Conservation (phyloP, 1,140 invertebrate species). For the Nephila pilipes region DNA sequence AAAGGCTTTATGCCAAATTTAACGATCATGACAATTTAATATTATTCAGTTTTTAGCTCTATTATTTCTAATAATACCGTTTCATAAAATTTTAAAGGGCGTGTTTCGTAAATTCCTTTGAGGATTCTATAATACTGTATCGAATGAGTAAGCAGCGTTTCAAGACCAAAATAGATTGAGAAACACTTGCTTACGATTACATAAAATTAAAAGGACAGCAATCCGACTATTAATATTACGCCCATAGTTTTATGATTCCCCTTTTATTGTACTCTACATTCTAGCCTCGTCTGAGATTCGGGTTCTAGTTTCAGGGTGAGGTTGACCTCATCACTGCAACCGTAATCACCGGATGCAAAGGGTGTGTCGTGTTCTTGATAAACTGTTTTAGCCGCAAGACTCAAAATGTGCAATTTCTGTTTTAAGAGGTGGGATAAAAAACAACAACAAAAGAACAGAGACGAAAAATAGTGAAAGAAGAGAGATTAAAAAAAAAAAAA, state of each 20-base stretch:
- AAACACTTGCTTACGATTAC: neutral
- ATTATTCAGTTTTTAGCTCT: no score
- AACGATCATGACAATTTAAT: no score
- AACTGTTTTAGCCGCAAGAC: conserved; percentile 23
- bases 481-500: neutral
- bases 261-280: no score
- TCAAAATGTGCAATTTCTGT: neutral
- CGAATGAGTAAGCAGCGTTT: no score
- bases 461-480: neutral
- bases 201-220: neutral
- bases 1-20: no score
- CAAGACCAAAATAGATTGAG: neutral
- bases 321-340: conserved; percentile 29
- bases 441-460: neutral
- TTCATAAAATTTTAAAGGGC: no score
- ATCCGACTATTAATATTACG: neutral
- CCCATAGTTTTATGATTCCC: no score
- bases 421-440: neutral
- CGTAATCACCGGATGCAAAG: conserved; percentile 51
- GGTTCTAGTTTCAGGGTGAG: neutral
- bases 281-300: no score
- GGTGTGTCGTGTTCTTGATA: conserved; percentile 51
- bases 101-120: neutral
- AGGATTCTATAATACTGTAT: neutral
- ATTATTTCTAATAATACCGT: neutral